Base-by-base conservation (phyloP, 2,888 invertebrate genomes). In the Tillus elongatus region DNA sequence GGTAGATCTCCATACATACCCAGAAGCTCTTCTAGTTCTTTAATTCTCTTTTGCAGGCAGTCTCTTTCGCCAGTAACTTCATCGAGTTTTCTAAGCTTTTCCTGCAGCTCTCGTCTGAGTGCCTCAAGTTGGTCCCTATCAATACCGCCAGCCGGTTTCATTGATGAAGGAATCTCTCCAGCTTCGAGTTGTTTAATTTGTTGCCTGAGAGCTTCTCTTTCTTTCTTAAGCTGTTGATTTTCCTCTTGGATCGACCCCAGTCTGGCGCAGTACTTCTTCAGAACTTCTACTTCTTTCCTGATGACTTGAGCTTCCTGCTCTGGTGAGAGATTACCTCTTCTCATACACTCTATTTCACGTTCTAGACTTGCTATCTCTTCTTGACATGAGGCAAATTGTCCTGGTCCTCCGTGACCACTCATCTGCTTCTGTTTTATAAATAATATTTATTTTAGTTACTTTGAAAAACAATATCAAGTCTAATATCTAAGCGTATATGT, bases 211-310 rank as follows among this genome's bases (percentile, higher is more conserved):
- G 19, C 13, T 13, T 44, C 39, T 26, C 38, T 33, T 42, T 54
- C 51, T 1, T 36, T 34, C 45, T 54, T 60, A 6, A 64, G 44
- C 16, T 46, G 40, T 10, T 50, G 35, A 39, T 63, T 63, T 40
- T 64, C 61, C 29, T 55, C 50, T 46, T 61, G 57, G 29, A 62
- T 58, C 11, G 45, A 44, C 1, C 54, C 49, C 15, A 64, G 41
- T 42, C 61, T 57, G 3, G 54, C 46, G 39, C 63, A 63, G 41
- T 61, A 61, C 38, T 51, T 53, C 41, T 61, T 64, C 14, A 61
- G 39, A 2, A 57, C 51, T 31, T 55, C 50, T 2, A 63, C 44
- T 43, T 63, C 62, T 41, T 58, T 61, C 19, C 49, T 42, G 15
- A 63, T 56, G 8, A 59, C 45, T 45, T 54, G 52, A 3, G 58